A percentile compares a stretch with the other conserved stretches of the same genome.
phyloP scores from a whole-genome alignment of 2,797 vertebrate genomes.

The Rhinoraja longicauda region DNA sequence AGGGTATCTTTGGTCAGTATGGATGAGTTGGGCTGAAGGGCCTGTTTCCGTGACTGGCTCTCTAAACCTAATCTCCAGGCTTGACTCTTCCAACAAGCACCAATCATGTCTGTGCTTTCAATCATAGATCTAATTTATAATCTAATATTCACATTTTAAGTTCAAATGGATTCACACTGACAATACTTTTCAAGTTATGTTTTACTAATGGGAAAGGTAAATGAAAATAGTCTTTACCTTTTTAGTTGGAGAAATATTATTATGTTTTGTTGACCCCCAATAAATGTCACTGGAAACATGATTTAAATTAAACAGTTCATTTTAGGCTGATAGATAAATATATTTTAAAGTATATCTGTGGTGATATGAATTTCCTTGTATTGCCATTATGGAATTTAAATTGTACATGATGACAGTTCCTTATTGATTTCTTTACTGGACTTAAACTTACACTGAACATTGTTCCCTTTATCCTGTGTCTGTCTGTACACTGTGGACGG shows the following conservation, averaged over 20 bases:
- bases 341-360: too few relatives aligned
- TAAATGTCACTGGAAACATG: not conserved
- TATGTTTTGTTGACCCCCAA: not conserved
- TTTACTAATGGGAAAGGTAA: not conserved
- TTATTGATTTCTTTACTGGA: not conserved
- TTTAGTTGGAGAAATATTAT: not conserved
- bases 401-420: not conserved
- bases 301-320: not conserved
- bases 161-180: not conserved
- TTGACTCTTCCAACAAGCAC: too few relatives aligned
- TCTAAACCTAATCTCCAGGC: not conserved
- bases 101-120: too few relatives aligned
- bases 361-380: too few relatives aligned
- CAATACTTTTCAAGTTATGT: not conserved
- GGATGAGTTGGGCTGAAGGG: too few relatives aligned
- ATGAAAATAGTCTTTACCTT: not conserved
- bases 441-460: too few relatives aligned
- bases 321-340: not conserved
- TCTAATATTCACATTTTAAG: not conserved
- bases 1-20: too few relatives aligned
- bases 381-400: too few relatives aligned
- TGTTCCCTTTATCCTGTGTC: too few relatives aligned
- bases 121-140: too few relatives aligned
- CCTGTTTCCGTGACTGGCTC: too few relatives aligned
- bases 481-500: too few relatives aligned